Percentiles rank a stretch among this genome's conserved stretches.
Conservation (phyloP, 2,113 vertebrate genomes). For the Vimba vimba region DNA sequence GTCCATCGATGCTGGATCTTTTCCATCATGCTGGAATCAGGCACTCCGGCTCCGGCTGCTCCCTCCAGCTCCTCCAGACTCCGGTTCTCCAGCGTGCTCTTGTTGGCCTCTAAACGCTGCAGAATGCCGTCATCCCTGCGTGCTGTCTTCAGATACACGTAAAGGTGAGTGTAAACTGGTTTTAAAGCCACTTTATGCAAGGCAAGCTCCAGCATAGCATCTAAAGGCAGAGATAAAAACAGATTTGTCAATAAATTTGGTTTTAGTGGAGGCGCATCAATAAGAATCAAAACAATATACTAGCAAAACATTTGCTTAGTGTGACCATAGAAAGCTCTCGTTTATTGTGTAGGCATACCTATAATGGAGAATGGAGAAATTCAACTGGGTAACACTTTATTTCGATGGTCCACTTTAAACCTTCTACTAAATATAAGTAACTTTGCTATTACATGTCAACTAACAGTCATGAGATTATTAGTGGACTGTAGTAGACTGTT, state of each 20-base stretch:
- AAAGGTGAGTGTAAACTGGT: slow-evolving; percentile 76
- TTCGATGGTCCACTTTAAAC: no score
- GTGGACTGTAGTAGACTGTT: no score
- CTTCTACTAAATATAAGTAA: no score
- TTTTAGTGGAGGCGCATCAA: neutral
- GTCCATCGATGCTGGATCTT: slow-evolving; percentile 78
- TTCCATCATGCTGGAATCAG: slow-evolving; percentile 72
- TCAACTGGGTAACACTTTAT: neutral
- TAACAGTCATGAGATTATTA: no score
- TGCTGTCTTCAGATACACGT: slow-evolving; percentile 72
- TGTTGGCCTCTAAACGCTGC: slow-evolving; percentile 65
- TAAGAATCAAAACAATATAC: neutral
- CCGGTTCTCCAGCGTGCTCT: slow-evolving; percentile 62
- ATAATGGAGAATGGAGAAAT: neutral
- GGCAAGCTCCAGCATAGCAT: slow-evolving; percentile 78
- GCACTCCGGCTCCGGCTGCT: slow-evolving; percentile 68
- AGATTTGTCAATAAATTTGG: neutral
- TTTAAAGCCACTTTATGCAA: slow-evolving; percentile 84
- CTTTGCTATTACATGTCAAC: no score
- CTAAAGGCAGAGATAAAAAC: slow-evolving; percentile 59
- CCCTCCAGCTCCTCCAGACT: slow-evolving; percentile 70
- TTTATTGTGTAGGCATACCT: neutral
- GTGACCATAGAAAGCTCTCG: neutral
- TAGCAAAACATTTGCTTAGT: neutral
- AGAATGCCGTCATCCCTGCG: slow-evolving; percentile 67